Evolutionary conservation across 2,797 vertebrate genomes (phyloP).

Genomic region (Enteromius afrohamiltoni): DNA sequence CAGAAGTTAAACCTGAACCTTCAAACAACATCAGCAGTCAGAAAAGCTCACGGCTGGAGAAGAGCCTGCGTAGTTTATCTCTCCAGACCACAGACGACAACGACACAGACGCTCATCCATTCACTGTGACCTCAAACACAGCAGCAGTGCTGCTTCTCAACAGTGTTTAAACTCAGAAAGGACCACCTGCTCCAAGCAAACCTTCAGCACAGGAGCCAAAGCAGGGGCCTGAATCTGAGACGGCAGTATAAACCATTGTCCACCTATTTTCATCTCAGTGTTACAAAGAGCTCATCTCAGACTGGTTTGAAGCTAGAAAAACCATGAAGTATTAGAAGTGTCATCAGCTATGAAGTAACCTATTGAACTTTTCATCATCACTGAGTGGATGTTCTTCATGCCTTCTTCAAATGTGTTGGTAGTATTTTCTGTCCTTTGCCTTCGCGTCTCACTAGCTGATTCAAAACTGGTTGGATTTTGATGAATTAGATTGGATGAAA

Average conservation of each 20-base stretch:
- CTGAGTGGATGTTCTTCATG: conserved; percentile 17
- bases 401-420: conserved; percentile 33
- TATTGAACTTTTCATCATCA: conserved; percentile 12
- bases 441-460: neutral
- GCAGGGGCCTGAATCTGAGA: neutral
- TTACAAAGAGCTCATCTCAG: conserved; percentile 33
- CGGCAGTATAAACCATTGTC: neutral
- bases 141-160: conserved; percentile 71
- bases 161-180: conserved; percentile 63
- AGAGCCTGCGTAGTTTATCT: conserved; percentile 70
- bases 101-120: conserved; percentile 58
- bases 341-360: conserved; percentile 27
- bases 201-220: conserved; percentile 6
- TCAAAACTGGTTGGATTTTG: neutral
- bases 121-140: conserved; percentile 73
- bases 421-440: neutral
- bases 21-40: conserved; percentile 39
- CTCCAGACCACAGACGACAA: conserved; percentile 64
- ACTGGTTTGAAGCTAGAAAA: neutral
- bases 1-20: conserved; percentile 65
- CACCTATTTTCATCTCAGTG: conserved; percentile 14
- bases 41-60: conserved; percentile 61
- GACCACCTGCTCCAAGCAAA: neutral
- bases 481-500: neutral
- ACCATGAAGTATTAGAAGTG: conserved; percentile 4